Conservation (phyloP, 1,140 invertebrate genomes). For the Drosophila persimilis region DNA sequence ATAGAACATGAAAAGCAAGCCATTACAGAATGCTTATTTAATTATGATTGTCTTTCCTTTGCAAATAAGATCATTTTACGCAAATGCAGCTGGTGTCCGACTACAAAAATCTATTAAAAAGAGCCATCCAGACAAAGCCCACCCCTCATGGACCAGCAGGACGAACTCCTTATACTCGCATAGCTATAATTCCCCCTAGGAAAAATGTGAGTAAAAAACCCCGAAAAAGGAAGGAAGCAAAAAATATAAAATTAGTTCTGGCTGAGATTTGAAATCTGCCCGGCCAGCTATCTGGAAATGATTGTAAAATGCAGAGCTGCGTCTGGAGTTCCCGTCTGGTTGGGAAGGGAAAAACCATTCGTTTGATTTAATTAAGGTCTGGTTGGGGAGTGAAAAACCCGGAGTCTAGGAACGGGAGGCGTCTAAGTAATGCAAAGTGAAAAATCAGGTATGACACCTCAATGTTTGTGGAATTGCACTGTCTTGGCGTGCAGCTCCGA, state of each 20-base stretch:
- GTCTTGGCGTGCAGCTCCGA: too few relatives aligned
- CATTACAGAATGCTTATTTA: constrained; percentile 26
- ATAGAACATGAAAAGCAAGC: constrained; percentile 22
- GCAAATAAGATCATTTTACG: constrained; percentile 34
- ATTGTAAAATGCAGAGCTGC: constrained; percentile 35
- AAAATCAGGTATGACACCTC: constrained; percentile 10
- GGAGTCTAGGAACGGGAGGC: background rate
- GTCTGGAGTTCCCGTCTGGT: constrained; percentile 23
- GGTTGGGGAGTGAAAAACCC: constrained; percentile 16
- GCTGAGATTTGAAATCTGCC: constrained; percentile 46
- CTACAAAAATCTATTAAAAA: constrained; percentile 59
- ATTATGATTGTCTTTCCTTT: constrained; percentile 13
- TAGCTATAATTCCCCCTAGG: constrained; percentile 4
- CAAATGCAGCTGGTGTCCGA: constrained; percentile 66
- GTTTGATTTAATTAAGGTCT: constrained; percentile 39
- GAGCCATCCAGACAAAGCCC: constrained; percentile 12
- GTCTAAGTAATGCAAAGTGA: background rate
- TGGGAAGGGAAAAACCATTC: constrained; percentile 1
- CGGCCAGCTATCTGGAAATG: constrained; percentile 24
- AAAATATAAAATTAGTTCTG: constrained; percentile 59
- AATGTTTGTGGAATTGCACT: constrained; percentile 3
- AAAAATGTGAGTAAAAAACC: too few relatives aligned
- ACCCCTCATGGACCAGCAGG: constrained; percentile 1
- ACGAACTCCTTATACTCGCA: constrained; percentile 45
- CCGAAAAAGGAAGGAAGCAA: constrained; percentile 27